phyloP scores from a whole-genome alignment of 1,140 invertebrate genomes.

The Venustaconcha ellipsiformis region DNA sequence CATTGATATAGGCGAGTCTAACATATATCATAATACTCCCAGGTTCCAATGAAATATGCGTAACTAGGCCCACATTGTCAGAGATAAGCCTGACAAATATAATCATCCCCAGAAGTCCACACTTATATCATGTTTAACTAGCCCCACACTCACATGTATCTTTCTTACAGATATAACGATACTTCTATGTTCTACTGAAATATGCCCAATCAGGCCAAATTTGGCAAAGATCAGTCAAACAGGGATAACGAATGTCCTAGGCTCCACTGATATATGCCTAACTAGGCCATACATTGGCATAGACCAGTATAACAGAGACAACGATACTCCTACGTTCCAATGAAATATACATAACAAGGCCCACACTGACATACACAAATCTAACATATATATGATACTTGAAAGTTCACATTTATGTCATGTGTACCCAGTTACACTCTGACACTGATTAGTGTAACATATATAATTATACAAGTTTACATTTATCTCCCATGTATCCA shows the following conservation, averaged over 20 bases:
- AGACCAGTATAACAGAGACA: slow-evolving; percentile 84
- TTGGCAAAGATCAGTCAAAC: neutral
- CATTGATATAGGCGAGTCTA: slow-evolving; percentile 84
- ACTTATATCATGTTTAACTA: slow-evolving; percentile 84
- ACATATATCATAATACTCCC: neutral
- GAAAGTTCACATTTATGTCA: neutral
- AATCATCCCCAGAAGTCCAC: slow-evolving; percentile 64
- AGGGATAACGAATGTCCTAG: slow-evolving; percentile 20
- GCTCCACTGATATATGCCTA: slow-evolving; percentile 82
- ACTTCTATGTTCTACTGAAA: neutral
- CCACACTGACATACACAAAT: slow-evolving; percentile 75
- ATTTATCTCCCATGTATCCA: neutral
- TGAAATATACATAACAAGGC: too few species aligned
- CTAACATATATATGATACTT: neutral
- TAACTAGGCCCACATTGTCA: neutral
- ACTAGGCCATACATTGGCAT: slow-evolving; percentile 85
- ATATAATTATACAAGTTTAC: neutral
- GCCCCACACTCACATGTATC: slow-evolving; percentile 87
- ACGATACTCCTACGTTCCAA: slow-evolving; percentile 61
- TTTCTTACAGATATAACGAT: slow-evolving; percentile 52
- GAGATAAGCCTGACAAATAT: neutral
- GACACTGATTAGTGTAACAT: slow-evolving; percentile 78
- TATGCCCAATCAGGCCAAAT: neutral
- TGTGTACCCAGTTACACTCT: slow-evolving; percentile 73
- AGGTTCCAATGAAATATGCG: neutral